Base-by-base conservation (phyloP, 2,888 invertebrate genomes). In the Eristalinus sepulchralis region DNA sequence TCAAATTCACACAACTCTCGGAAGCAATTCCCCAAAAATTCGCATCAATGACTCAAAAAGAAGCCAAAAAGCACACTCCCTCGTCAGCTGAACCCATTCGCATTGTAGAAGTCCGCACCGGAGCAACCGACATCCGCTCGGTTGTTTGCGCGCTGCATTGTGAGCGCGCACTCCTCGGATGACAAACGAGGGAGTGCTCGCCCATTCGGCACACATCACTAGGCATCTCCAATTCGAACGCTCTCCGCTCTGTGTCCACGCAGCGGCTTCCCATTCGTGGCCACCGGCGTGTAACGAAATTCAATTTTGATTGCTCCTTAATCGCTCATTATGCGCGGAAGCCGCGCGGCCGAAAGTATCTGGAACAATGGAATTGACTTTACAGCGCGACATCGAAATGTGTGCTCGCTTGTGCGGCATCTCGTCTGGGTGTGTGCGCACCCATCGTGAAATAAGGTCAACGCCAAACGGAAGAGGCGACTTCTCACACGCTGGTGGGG, bases 271-370 rank as follows among this genome's bases (percentile, higher is more conserved):
- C n/a, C 55, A 63, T 60, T 68, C 53, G 53, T 62, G 68, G 60
- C 36, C 83, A 79, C 20, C 79, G 33, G 78, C 34, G 78, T 66
- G 75, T 67, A 76, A 79, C 83, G 83, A 75, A 86, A 83, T 59
- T 86, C 73, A 75, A 86, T 83, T 86, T 71, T 82, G 81, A 85
- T 77, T 76, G 72, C 78, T 86, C 63, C 71, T 77, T 76, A 83
- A 83, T 86, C 75, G 86, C 24, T 83, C 71, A 86, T 86, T 86
- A 75, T 86, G 75, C 70, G 68, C 73, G 68, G 72, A 73, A 78
- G 55, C 70, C 36, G 59, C 66, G 47, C 71, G 55, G 63, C 78
- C 66, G 63, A 39, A 70, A 77, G 60, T 71, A 83, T 77, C 67
- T 73, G 63, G 60, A 73, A 83, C 78, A 83, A 83, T 72, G 62